Evolutionary conservation across 1,140 invertebrate genomes (phyloP).

Genomic region (Pararge aegeria): DNA sequence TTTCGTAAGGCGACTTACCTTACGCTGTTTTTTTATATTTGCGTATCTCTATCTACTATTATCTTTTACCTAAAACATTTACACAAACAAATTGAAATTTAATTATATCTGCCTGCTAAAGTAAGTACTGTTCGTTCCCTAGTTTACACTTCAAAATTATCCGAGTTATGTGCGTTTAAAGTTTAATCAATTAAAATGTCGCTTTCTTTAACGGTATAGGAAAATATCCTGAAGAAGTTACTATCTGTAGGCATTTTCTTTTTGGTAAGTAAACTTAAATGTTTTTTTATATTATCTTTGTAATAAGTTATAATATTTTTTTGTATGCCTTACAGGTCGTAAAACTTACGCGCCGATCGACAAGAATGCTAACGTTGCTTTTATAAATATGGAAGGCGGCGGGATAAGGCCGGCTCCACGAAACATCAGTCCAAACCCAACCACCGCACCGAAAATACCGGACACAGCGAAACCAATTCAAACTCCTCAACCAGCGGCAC

Average conservation of each 20-base stretch:
- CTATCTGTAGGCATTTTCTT: no score
- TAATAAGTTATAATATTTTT: neutral
- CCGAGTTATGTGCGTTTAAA: no score
- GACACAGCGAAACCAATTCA: slow-evolving; percentile 21
- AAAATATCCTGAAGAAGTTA: no score
- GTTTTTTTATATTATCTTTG: no score
- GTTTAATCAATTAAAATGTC: no score
- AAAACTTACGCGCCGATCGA: slow-evolving; percentile 51
- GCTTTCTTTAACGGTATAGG: no score
- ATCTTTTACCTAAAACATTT: no score
- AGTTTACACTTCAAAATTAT: no score
- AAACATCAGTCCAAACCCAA: slow-evolving; percentile 11
- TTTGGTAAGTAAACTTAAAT: no score
- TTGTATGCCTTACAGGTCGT: slow-evolving; percentile 50
- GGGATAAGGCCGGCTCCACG: slow-evolving; percentile 25
- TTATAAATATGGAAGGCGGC: slow-evolving; percentile 69
- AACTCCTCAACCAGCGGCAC: slow-evolving; percentile 14
- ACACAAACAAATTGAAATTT: slow-evolving; percentile 1
- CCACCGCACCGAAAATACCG: slow-evolving; percentile 22
- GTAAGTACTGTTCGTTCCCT: no score
- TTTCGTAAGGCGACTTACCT: neutral
- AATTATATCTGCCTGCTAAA: no score
- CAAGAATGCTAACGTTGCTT: slow-evolving; percentile 71
- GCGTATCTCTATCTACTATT: neutral
- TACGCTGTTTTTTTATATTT: neutral